These are phyloP conservation scores for Okamejei kenojei DNA, from an alignment of 2,797 vertebrate genomes.

Conservation along the genomic window DNA sequence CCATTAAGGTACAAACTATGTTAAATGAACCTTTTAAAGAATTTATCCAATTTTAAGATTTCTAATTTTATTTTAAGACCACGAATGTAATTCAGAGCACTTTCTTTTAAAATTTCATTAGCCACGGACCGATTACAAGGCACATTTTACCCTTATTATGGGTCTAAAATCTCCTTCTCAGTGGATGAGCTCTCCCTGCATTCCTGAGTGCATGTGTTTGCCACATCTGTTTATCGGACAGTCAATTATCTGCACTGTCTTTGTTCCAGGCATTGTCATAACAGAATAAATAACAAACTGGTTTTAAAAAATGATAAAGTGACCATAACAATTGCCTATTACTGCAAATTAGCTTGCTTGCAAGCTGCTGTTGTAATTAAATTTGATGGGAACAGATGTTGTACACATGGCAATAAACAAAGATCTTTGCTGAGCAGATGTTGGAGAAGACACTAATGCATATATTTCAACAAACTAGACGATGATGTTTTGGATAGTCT, in stretches of 20 bases:
- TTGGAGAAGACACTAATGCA: slow-evolving; percentile 5
- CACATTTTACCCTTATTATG: neutral
- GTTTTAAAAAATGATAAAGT: slow-evolving; percentile 10
- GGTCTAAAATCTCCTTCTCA: neutral
- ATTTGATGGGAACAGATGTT: slow-evolving; percentile 31
- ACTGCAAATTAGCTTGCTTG: slow-evolving; percentile 33
- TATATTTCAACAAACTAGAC: slow-evolving; percentile 9
- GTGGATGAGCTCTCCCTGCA: neutral
- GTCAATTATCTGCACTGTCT: neutral
- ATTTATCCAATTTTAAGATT: neutral
- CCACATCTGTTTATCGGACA: neutral
- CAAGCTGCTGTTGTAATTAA: slow-evolving; percentile 26
- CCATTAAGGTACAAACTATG: neutral
- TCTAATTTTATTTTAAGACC: neutral
- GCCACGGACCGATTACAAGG: neutral
- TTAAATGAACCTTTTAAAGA: neutral
- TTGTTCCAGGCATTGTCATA: neutral
- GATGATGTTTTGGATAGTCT: neutral
- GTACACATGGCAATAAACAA: slow-evolving; percentile 24
- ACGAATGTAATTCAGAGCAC: neutral
- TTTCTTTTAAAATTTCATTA: neutral
- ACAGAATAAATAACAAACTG: slow-evolving; percentile 9
- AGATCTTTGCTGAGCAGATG: slow-evolving; percentile 27
- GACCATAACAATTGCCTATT: slow-evolving; percentile 27
- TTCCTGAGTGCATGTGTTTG: neutral